Evolutionary conservation across 2,797 vertebrate genomes (phyloP), one percentile per base, ranked within the genome.

Genomic region (Chiloscyllium punctatum): DNA sequence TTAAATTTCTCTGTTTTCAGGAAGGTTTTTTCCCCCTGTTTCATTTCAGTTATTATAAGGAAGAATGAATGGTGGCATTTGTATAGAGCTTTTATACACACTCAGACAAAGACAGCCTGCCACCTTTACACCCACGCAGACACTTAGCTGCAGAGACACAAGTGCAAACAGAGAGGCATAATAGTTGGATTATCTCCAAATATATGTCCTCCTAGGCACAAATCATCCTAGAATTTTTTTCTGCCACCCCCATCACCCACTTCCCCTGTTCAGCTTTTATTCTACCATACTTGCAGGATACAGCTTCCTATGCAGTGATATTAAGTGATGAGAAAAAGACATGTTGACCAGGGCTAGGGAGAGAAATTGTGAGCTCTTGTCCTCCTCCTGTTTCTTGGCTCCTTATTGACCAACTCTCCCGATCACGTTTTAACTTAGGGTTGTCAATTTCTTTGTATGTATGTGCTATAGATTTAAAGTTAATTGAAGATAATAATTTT

Each of bases 1-100:
- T 42, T 92, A 69, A 69, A 21, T 42, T 33, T 15, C 18, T 7
- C 33, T 91, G 88, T 92, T 92, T 69, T 42, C 68, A 66, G 62
- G n/a, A 42, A 25, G 23, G 42, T 9, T 69, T 69, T n/a, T 91
- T 92, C 69, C 9, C 90, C 23, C 8, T 25, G 23, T 62, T 33
- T 90, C 48, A 53, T 57, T 62, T 90, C 15, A 91, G 53, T 88
- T 88, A n/a, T 68, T 92, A 42, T 21, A 1, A 69, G n/a, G 8
- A 92, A 69, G n/a, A 66, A 92, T 25, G 42, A 92, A 92, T 69
- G 66, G 66, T 42, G n/a, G 66, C 62, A 92, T 92, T 92, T 92
- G 7, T 69, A 18, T 53, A 30, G 4, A 62, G 33, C 53, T 90
- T 90, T 90, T 62, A 90, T 69, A 84, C 37, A 82, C 79, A 42